Evolutionary conservation across 2,797 vertebrate genomes (phyloP), one percentile per base, ranked within the genome.

Genomic region (Brachyalestes nurse): DNA sequence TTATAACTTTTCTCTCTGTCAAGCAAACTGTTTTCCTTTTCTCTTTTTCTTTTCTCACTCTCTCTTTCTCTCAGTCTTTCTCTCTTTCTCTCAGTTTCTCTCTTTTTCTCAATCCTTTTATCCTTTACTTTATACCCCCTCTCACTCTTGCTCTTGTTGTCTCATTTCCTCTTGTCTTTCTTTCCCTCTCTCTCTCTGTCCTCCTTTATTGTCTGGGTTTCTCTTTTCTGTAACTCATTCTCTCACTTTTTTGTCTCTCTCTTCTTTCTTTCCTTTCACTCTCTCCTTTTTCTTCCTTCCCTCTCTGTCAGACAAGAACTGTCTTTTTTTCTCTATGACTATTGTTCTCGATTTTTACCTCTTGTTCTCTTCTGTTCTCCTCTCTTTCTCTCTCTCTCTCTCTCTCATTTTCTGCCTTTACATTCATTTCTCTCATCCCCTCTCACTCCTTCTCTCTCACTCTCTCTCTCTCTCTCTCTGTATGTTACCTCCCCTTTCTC

Each of bases 401-500:
- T 57, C 17, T n/a, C n/a, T 60, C 19, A 6, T 6, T 23, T n/a
- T n/a, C n/a, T n/a, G n/a, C n/a, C n/a, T n/a, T n/a, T n/a, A n/a
- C n/a, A n/a, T n/a, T n/a, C n/a, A n/a, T n/a, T n/a, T n/a, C n/a
- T n/a, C n/a, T n/a, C n/a, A n/a, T n/a, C n/a, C 57, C 7, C 57
- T 60, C 5, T 60, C 8, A 9, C 58, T 23, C 58, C 13, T 12
- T 61, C 58, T 61, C 21, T 61, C 60, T 75, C 57, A 62, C 40
- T 23, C 17, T 14, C 47, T 25, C 23, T 23, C 34, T 77, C 61
- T 53, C 47, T 53, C 38, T 19, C 19, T 83, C 87, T 88, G 88
- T 87, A 42, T 42, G 40, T 42, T 42, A 7, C 62, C 85, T 28
- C 25, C 84, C 83, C 87, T 87, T 88, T 86, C 82, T 87, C 85